A percentile compares a stretch with the other conserved stretches of the same genome.
phyloP scores from a whole-genome alignment of 2,888 invertebrate species.

The Pheosia gnoma region DNA sequence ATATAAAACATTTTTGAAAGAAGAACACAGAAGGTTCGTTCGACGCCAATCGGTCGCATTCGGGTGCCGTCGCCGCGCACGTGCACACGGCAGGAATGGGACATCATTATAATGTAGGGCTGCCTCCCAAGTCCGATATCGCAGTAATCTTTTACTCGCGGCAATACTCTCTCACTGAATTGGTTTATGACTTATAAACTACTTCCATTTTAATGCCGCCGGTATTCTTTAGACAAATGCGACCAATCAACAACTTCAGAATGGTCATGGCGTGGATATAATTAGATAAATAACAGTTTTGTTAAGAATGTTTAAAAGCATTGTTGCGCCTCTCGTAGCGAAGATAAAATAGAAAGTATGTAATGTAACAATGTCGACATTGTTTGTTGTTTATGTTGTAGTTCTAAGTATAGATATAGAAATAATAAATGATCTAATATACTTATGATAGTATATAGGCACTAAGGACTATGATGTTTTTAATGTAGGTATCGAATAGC shows the following conservation, averaged over 20 bases:
- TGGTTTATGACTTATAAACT: conserved; percentile 41
- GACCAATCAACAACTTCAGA: not conserved
- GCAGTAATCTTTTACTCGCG: conserved; percentile 33
- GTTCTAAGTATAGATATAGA: too few species aligned
- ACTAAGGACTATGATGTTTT: too few species aligned
- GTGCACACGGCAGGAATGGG: conserved; percentile 67
- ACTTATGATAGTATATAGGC: too few species aligned
- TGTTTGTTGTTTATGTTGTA: too few species aligned
- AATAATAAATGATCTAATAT: too few species aligned
- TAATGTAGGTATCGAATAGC: too few species aligned
- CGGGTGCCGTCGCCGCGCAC: conserved; percentile 74
- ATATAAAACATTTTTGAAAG: conserved; percentile 33
- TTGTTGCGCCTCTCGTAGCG: conserved; percentile 10
- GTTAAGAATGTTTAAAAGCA: conserved; percentile 12
- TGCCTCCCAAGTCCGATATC: conserved; percentile 48
- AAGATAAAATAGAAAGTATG: conserved; percentile 4
- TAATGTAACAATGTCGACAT: not conserved
- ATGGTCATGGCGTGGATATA: conserved; percentile 6
- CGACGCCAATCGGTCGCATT: conserved; percentile 69
- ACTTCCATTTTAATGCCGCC: conserved; percentile 30
- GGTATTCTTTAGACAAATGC: conserved; percentile 30
- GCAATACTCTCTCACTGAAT: conserved; percentile 33
- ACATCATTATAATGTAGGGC: conserved; percentile 53
- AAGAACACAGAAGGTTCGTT: conserved; percentile 47
- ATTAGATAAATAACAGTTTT: conserved; percentile 8